phyloP scores from a whole-genome alignment of 2,113 vertebrate species.

The Cephalopholis sonnerati region DNA sequence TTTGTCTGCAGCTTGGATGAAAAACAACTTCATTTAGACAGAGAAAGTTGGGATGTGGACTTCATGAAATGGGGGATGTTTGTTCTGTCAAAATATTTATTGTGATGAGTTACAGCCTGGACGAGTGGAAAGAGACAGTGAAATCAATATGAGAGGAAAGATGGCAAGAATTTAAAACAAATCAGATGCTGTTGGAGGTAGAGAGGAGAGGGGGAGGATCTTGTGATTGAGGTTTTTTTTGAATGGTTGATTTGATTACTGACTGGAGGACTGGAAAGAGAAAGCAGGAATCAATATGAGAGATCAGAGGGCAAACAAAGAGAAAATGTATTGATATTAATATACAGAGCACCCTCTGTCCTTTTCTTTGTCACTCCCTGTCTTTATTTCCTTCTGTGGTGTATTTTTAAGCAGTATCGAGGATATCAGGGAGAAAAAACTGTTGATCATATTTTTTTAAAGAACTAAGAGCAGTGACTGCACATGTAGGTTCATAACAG shows the following conservation, averaged over 20 bases:
- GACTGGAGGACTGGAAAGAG: constrained; percentile 20
- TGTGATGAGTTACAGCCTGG: constrained; percentile 14
- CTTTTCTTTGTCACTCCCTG: background rate
- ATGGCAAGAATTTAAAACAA: constrained; percentile 29
- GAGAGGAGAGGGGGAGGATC: background rate
- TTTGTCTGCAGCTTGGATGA: background rate
- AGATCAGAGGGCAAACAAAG: constrained; percentile 2
- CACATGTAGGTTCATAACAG: background rate
- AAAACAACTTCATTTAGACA: background rate
- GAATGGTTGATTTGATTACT: constrained; percentile 40
- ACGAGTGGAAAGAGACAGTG: background rate
- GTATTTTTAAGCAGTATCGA: background rate
- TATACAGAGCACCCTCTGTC: background rate
- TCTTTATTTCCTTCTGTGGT: background rate
- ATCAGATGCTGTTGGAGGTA: constrained; percentile 13
- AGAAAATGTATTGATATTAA: constrained; percentile 34
- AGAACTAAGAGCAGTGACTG: background rate
- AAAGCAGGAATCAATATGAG: constrained; percentile 29
- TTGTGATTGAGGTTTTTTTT: constrained; percentile 11
- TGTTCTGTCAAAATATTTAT: background rate
- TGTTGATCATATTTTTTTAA: background rate
- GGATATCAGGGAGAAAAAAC: no score
- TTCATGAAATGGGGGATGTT: constrained; percentile 7
- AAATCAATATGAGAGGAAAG: constrained; percentile 30
- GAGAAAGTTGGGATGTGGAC: background rate